Evolutionary conservation across 2,113 vertebrate species (phyloP).

Genomic region (Oreotrochilus melanogaster): DNA sequence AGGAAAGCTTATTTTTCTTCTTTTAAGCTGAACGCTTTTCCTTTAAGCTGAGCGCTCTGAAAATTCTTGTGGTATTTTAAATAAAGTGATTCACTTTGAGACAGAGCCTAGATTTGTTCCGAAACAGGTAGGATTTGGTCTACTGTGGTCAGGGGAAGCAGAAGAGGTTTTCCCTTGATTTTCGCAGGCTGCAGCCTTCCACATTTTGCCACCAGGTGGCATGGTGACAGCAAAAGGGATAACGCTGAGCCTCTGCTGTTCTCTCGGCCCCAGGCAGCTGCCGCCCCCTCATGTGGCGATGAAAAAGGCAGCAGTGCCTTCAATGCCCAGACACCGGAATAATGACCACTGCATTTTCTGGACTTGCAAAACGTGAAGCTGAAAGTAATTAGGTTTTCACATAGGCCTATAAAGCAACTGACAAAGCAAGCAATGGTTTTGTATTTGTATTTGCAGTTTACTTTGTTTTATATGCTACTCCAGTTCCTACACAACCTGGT

Average conservation of each 20-base stretch:
- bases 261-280: background rate
- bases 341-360: background rate
- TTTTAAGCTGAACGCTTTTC: slow-evolving; percentile 12
- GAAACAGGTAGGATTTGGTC: background rate
- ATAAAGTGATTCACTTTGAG: background rate
- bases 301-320: background rate
- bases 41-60: background rate
- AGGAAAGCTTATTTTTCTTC: background rate
- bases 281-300: background rate
- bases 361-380: background rate
- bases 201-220: slow-evolving; percentile 54
- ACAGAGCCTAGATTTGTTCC: background rate
- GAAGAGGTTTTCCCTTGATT: background rate
- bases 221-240: background rate
- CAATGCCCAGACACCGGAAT: background rate
- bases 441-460: background rate
- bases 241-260: background rate
- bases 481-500: background rate
- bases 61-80: slow-evolving; percentile 16
- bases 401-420: background rate
- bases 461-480: accelerated
- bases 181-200: background rate
- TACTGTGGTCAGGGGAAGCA: accelerated
- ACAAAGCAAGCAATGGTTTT: background rate
- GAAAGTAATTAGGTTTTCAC: background rate